Conservation (phyloP, 2,888 invertebrate species). For the Ditula angustiorana region DNA sequence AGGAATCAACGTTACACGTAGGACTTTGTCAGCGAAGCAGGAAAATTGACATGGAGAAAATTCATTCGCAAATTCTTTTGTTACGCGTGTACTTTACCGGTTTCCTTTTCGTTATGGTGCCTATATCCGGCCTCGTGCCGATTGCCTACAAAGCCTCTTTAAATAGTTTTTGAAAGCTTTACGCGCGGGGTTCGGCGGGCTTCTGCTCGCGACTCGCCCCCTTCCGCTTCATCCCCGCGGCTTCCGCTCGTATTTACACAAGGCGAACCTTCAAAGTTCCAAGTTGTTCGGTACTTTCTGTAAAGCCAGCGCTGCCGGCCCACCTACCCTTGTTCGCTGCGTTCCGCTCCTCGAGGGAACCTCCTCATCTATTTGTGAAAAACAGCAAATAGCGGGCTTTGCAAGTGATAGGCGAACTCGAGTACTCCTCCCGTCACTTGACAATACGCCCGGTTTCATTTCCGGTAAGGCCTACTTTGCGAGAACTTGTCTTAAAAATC, state of each 20-base stretch:
- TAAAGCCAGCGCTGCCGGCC: conserved; percentile 44
- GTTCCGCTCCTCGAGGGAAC: conserved; percentile 53
- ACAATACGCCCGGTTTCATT: conserved; percentile 71
- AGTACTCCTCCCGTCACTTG: conserved; percentile 54
- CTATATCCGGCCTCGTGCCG: conserved; percentile 53
- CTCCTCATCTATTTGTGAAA: conserved; percentile 67
- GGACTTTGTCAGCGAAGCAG: conserved; percentile 5
- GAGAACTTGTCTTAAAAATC: conserved; percentile 53
- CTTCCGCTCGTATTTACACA: conserved; percentile 74
- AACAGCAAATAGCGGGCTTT: conserved; percentile 71
- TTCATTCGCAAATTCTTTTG: conserved; percentile 29
- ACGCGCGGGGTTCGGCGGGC: conserved; percentile 51
- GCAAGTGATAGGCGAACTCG: conserved; percentile 70
- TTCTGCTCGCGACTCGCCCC: conserved; percentile 61
- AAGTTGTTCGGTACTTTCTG: conserved; percentile 64
- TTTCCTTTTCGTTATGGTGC: conserved; percentile 43
- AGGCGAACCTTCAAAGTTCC: conserved; percentile 69
- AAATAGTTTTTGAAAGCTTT: conserved; percentile 79
- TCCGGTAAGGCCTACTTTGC: conserved; percentile 66
- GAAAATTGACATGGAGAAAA: conserved; percentile 8
- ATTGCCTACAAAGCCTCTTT: conserved; percentile 74
- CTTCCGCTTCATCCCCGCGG: conserved; percentile 46
- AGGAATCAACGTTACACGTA: no score
- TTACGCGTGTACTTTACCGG: conserved; percentile 24
- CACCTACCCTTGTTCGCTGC: conserved; percentile 50